These are phyloP conservation scores for Mormyrus hasselquistii DNA, from an alignment of 2,797 vertebrate genomes.

Conservation along the genomic window DNA sequence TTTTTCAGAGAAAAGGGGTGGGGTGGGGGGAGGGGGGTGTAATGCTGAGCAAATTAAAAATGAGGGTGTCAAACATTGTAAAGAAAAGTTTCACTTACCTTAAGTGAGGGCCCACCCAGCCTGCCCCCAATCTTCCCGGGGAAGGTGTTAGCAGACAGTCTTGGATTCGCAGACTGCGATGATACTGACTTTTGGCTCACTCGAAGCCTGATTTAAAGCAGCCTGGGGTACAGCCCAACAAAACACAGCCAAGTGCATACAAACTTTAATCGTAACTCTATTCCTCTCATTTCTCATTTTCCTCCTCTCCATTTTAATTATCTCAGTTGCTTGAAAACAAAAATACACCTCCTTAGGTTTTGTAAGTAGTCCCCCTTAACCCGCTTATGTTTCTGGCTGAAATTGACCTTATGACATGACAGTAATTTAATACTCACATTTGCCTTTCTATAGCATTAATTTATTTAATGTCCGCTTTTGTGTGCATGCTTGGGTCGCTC, in stretches of 20 bases:
- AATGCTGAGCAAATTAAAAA: background rate
- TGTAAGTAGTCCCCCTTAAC: background rate
- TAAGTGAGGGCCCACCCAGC: no score
- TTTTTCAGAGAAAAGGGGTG: constrained; percentile 37
- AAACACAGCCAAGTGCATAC: constrained; percentile 63
- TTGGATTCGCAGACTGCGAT: constrained; percentile 34
- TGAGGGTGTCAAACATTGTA: background rate
- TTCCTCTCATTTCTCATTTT: constrained; percentile 29
- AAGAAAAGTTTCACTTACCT: background rate
- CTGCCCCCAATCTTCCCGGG: constrained; percentile 28
- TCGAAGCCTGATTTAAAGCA: constrained; percentile 60
- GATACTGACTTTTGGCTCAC: constrained; percentile 52
- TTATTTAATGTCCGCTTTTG: background rate
- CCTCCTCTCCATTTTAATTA: background rate
- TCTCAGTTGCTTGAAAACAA: background rate
- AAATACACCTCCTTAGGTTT: background rate
- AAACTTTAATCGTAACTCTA: constrained; percentile 55
- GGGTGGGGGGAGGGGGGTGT: constrained; percentile 6
- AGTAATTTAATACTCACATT: constrained; percentile 3
- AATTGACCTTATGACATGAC: background rate
- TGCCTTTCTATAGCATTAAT: constrained; percentile 6
- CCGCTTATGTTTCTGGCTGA: background rate
- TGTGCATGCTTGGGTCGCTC: background rate
- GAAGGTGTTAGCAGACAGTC: constrained; percentile 39
- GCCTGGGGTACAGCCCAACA: constrained; percentile 50